Evolutionary conservation across 1,140 invertebrate species (phyloP), one percentile per base, ranked within the genome.

Genomic region (Latrodectus geometricus): DNA sequence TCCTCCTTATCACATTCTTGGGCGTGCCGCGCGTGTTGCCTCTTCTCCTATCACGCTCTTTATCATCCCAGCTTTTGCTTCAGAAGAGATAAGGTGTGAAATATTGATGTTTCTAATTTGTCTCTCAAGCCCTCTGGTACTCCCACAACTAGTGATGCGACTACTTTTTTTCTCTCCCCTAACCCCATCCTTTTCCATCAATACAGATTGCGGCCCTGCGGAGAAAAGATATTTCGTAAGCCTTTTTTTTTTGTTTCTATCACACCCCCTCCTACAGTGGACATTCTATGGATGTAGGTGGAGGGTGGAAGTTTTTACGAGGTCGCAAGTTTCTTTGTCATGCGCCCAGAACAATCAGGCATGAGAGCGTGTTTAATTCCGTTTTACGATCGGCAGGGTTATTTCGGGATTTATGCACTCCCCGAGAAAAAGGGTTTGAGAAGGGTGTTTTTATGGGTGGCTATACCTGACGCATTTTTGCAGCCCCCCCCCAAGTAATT

Each of bases 101-200:
- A 84, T 84, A 84, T 84, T 76, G 82, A 84, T 84, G 21, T 20
- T 54, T 84, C 72, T 69, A 84, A 84, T 84, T 84, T 84, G 82
- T 84, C 82, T 76, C 76, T 84, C 74, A 52, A 56, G 61, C 54
- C 48, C 23, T 61, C 54, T 14, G 54, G 54, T 11, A 11, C 54
- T 61, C 54, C 54, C 54, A 61, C 54, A 17, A 61, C 35, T 61
- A 61, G 54, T 14, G 11, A 61, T 61, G 17, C 54, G 17, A 35
- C 35, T 61, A 61, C 8, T 17, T 61, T 61, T 14, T 11, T 14
- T 14, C 2, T 11, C 11, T 56, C 54, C 14, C 8, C 54, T 61
- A 61, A 61, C 54, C 54, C 35, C 35, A 35, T 35, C 35, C 35
- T 35, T 35, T 35, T 35, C 5, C 35, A 35, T 35, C 35, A 35